phyloP scores from a whole-genome alignment of 2,113 vertebrate genomes.

The Hydrolagus affinis region DNA sequence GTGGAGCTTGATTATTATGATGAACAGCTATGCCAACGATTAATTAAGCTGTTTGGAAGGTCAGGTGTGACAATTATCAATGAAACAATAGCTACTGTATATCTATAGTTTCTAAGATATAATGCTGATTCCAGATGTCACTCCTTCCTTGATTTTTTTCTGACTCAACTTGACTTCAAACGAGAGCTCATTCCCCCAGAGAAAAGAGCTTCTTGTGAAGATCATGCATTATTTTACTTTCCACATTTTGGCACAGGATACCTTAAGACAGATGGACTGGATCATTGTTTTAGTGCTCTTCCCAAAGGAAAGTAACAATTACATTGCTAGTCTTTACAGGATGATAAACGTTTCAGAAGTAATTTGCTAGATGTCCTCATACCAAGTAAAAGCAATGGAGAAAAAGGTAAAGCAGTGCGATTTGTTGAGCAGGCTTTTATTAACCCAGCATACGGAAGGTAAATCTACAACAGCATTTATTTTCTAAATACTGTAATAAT shows the following conservation, averaged over 20 bases:
- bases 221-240: not conserved
- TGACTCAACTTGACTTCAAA: not conserved
- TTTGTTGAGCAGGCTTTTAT: not conserved
- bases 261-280: not conserved
- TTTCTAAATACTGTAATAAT: no score
- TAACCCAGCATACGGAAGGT: not conserved
- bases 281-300: not conserved
- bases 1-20: no score
- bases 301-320: slow-evolving; percentile 7
- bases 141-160: not conserved
- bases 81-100: no score
- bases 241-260: not conserved
- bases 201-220: not conserved
- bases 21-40: no score
- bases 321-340: not conserved
- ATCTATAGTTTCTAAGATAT: no score
- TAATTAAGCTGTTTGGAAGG: no score
- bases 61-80: no score
- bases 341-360: not conserved
- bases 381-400: not conserved
- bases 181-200: not conserved
- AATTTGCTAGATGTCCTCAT: not conserved
- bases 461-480: not conserved
- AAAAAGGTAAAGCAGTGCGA: not conserved
- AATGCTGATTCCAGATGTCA: no score